Evolutionary conservation across 2,797 vertebrate genomes (phyloP).

Genomic region (Thripadectes ignobilis): DNA sequence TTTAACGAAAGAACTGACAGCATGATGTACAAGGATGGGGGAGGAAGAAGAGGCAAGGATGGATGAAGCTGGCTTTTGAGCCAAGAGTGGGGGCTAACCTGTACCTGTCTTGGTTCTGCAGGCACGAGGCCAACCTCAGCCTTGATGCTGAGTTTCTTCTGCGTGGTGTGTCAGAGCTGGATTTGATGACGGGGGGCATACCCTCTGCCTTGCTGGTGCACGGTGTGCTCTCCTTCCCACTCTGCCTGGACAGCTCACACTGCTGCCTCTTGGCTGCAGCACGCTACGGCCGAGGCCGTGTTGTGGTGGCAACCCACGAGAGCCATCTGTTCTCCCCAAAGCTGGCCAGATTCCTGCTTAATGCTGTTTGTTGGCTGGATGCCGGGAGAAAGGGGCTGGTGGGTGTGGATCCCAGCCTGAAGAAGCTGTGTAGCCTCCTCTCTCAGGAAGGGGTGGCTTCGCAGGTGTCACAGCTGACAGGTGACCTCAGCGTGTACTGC

Average conservation of each 20-base stretch:
- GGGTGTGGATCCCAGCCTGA: conserved; percentile 62
- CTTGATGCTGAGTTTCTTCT: conserved; percentile 69
- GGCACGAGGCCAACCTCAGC: conserved; percentile 65
- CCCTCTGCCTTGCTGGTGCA: conserved; percentile 77
- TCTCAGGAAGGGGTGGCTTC: conserved; percentile 28
- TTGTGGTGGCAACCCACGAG: conserved; percentile 75
- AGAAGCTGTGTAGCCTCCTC: conserved; percentile 51
- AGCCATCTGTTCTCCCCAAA: conserved; percentile 61
- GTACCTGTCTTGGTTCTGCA: conserved; percentile 37
- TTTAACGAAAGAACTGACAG: background rate
- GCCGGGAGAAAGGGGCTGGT: conserved; percentile 68
- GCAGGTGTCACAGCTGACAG: conserved; percentile 50
- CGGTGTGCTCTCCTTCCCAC: conserved; percentile 67
- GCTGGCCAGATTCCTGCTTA: conserved; percentile 70
- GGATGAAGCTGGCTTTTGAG: background rate
- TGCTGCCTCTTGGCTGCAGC: conserved; percentile 73
- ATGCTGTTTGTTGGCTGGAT: conserved; percentile 76
- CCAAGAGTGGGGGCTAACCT: background rate
- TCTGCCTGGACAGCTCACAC: conserved; percentile 70
- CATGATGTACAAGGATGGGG: background rate
- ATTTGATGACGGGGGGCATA: conserved; percentile 58
- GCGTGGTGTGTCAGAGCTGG: conserved; percentile 62
- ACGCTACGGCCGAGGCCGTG: conserved; percentile 69
- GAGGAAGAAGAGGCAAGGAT: background rate
- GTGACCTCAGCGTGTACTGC: conserved; percentile 71